Conservation (phyloP, 1,140 invertebrate species). For the Maconellicoccus hirsutus region DNA sequence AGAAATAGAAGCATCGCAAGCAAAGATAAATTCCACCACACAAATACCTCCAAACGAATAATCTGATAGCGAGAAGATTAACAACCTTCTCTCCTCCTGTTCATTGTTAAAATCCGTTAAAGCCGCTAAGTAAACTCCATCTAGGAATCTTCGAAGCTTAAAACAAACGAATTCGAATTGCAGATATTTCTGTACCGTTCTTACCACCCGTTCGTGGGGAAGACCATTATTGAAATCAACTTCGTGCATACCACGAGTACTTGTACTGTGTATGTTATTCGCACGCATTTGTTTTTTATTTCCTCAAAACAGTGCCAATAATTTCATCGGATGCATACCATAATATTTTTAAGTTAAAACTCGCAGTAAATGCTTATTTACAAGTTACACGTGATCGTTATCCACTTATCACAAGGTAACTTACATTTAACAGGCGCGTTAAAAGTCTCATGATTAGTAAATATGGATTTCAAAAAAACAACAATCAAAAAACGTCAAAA, state of each 20-base stretch:
- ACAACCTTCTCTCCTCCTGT: neutral
- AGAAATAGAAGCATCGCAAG: neutral
- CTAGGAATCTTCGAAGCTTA: conserved; percentile 7
- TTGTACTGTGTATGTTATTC: neutral
- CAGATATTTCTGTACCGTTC: neutral
- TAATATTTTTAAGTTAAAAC: too few species aligned
- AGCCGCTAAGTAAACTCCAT: conserved; percentile 7
- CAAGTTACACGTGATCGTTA: too few species aligned
- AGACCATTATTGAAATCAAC: conserved; percentile 4
- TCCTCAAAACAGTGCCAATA: neutral
- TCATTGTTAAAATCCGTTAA: conserved; percentile 2
- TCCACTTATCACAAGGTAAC: too few species aligned
- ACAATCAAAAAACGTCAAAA: too few species aligned
- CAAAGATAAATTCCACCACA: neutral
- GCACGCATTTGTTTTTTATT: neutral
- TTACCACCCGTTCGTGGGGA: neutral
- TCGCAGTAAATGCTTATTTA: too few species aligned
- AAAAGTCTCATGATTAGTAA: too few species aligned
- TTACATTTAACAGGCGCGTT: too few species aligned
- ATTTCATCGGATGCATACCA: too few species aligned
- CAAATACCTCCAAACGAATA: neutral
- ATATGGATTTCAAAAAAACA: too few species aligned
- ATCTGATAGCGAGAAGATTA: conserved; percentile 8
- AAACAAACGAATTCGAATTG: conserved; percentile 3
- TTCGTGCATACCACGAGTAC: neutral